Evolutionary conservation across 2,888 invertebrate genomes (phyloP), one percentile per base, ranked within the genome.

Genomic region (Cheilosia vulpina): DNA sequence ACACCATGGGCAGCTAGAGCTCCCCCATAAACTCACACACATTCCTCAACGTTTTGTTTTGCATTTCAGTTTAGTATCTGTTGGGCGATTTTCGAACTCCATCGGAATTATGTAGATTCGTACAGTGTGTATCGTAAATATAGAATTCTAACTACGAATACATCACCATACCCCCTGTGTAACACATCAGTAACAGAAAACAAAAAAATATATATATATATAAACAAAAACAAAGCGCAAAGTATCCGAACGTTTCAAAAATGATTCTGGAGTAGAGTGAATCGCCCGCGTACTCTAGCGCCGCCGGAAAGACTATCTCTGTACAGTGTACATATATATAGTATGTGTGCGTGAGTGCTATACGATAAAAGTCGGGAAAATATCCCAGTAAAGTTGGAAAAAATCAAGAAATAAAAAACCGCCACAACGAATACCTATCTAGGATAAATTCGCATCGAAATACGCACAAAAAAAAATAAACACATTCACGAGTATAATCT

Each of bases 201-300:
- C 45, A 9, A 9, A 31, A 9, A 31, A 9, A 31, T 7, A 9
- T 31, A 31, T 7, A 31, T 21, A 11, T n/a, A 50, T 21, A 38
- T 15, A 62, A 52, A 69, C 21, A 50, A 43, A 76, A 66, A 57
- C 58, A 65, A 82, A 82, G 57, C 60, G 17, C n/a, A 71, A 65
- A 80, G 47, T 68, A 62, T 81, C 81, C 41, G 5, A 76, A 62
- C 58, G 75, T 55, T 71, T 85, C 55, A 55, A 85, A 80, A 85
- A 85, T 85, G 85, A 85, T 81, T 85, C 85, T 71, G 58, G 85
- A 85, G 68, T 85, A 85, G 81, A 81, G 52, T 47, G 68, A 77
- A 72, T 81, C 72, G 53, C 27, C 71, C 77, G 81, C 85, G 80
- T 60, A 76, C 50, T 24, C 52, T 41, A 81, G 55, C 81, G 80